phyloP scores from a whole-genome alignment of 2,888 invertebrate species.

The Eudasyphora cyanicolor region DNA sequence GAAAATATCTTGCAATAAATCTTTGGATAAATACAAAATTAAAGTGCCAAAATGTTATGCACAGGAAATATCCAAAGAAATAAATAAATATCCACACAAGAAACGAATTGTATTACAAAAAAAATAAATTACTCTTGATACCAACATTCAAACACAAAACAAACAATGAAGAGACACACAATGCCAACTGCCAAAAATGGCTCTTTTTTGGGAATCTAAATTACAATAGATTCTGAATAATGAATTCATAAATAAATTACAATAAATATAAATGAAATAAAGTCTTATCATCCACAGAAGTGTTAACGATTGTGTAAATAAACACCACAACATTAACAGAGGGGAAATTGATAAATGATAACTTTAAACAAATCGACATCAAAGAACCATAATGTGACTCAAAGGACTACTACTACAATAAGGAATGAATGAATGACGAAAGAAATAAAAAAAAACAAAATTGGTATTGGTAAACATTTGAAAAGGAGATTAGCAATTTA shows the following conservation, averaged over 20 bases:
- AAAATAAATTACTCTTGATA: conserved; percentile 3
- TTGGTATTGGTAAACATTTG: too few relatives aligned
- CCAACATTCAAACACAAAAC: not conserved
- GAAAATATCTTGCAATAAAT: conserved; percentile 10
- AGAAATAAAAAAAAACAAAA: too few relatives aligned
- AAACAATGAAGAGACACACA: not conserved
- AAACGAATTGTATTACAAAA: not conserved
- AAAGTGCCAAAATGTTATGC: conserved; percentile 14
- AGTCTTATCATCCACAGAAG: conserved; percentile 4
- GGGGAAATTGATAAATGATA: conserved; percentile 14
- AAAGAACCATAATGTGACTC: not conserved
- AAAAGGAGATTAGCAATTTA: too few relatives aligned
- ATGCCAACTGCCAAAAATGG: not conserved
- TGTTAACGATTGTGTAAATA: conserved; percentile 4
- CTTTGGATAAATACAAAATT: conserved; percentile 25
- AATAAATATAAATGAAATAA: conserved; percentile 9
- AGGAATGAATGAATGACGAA: too few relatives aligned
- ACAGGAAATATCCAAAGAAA: not conserved
- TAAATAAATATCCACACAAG: conserved; percentile 8
- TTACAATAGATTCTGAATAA: conserved; percentile 3
- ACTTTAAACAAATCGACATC: conserved; percentile 3
- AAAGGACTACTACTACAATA: too few relatives aligned
- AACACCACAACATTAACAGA: not conserved
- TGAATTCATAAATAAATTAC: conserved; percentile 17
- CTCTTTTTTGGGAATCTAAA: not conserved